These are phyloP conservation scores for Laupala kohalensis DNA, from an alignment of 1,140 invertebrate genomes.

Conservation along the genomic window DNA sequence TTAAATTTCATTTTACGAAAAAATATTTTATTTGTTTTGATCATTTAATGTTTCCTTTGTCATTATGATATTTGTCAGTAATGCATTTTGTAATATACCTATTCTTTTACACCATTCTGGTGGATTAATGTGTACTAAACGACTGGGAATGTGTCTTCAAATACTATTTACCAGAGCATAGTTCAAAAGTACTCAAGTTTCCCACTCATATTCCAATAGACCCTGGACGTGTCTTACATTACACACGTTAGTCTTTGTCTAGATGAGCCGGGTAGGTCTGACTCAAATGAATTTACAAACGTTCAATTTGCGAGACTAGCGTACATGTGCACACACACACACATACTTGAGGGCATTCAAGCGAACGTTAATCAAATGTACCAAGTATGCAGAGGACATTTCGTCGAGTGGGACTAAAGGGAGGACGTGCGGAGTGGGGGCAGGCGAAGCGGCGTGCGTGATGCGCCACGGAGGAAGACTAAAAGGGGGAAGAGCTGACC, in stretches of 20 bases:
- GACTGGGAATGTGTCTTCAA: no score
- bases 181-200: background rate
- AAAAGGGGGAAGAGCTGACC: background rate
- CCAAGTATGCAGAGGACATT: background rate
- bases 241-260: background rate
- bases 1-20: no score
- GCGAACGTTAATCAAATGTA: background rate
- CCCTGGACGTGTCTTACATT: background rate
- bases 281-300: background rate
- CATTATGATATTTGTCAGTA: no score
- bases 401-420: background rate
- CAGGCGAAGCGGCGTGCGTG: background rate
- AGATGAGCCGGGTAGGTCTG: background rate
- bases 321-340: background rate
- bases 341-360: background rate
- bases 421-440: no score
- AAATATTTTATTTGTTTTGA: no score
- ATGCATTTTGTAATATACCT: no score
- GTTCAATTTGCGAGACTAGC: background rate
- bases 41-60: no score
- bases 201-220: background rate
- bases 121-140: no score
- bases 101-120: no score
- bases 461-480: background rate
- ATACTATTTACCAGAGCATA: no score